Evolutionary conservation across 2,113 vertebrate species (phyloP).

Genomic region (Sinocyclocheilus rhinocerous): DNA sequence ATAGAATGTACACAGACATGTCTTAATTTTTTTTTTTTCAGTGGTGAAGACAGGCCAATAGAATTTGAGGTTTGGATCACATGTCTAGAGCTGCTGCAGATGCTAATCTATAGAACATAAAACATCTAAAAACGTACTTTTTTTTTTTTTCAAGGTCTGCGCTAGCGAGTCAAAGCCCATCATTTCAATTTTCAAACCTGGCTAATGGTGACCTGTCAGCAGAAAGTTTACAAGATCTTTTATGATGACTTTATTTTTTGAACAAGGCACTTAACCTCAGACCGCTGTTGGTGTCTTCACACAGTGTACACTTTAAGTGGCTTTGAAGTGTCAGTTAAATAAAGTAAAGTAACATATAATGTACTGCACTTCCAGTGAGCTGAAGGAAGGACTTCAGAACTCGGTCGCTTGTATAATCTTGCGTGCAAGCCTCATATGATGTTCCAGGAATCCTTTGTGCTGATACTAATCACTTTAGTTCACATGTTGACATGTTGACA

Average conservation of each 20-base stretch:
- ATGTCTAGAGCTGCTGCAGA: background rate
- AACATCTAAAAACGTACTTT: background rate
- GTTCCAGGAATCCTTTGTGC: background rate
- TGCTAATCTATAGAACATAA: background rate
- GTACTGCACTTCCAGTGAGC: background rate
- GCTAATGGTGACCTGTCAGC: constrained; percentile 8
- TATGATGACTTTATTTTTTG: background rate
- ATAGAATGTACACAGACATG: background rate
- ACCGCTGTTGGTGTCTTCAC: background rate
- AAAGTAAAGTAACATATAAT: constrained; percentile 24
- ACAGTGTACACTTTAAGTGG: background rate
- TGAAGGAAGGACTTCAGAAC: background rate
- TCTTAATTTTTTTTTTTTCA: background rate
- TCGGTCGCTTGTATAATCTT: background rate
- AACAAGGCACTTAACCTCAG: constrained; percentile 25
- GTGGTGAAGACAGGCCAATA: background rate
- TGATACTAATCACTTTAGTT: background rate
- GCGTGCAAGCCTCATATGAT: background rate
- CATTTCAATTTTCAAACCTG: constrained; percentile 10
- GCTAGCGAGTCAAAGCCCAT: background rate
- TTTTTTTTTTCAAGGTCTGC: background rate
- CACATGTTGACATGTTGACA: background rate
- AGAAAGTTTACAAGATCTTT: background rate
- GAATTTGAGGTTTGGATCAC: background rate
- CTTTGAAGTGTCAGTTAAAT: constrained; percentile 32